Conservation (phyloP, 2,113 vertebrate genomes). For the Canis aureus region DNA sequence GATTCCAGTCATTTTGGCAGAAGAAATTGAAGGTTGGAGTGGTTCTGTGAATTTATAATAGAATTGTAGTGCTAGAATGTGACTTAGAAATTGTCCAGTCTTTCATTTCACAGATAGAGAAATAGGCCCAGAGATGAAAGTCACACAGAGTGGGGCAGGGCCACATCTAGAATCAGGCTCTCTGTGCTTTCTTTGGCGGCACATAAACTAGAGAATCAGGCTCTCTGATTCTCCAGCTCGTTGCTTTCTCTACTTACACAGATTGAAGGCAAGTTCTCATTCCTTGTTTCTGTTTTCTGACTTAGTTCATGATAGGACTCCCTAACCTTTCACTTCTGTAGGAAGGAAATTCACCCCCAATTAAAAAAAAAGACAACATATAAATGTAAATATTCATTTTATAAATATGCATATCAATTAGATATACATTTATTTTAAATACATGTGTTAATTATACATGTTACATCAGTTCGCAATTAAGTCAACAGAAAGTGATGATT, state of each 20-base stretch:
- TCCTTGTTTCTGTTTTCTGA: slow-evolving; percentile 50
- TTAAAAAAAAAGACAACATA: slow-evolving; percentile 85
- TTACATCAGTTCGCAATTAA: slow-evolving; percentile 93
- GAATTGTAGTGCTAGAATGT: background rate
- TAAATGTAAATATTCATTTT: slow-evolving; percentile 92
- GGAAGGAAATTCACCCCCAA: slow-evolving; percentile 85
- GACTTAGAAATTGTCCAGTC: background rate
- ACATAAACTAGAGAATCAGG: background rate
- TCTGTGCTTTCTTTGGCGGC: background rate
- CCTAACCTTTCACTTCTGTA: slow-evolving; percentile 83
- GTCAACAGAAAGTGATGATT: slow-evolving; percentile 92
- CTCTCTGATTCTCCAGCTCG: background rate
- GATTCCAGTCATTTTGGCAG: slow-evolving; percentile 6
- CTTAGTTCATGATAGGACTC: slow-evolving; percentile 32
- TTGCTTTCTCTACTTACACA: background rate
- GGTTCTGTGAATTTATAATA: background rate
- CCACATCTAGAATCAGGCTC: background rate
- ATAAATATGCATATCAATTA: slow-evolving; percentile 94
- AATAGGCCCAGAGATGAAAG: background rate
- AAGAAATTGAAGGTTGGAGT: slow-evolving; percentile 2
- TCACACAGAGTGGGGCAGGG: background rate
- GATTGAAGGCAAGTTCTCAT: slow-evolving; percentile 10
- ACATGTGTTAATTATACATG: slow-evolving; percentile 91
- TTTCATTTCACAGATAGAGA: background rate
- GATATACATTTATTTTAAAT: slow-evolving; percentile 94